Percentiles rank a stretch among this genome's conserved stretches.
These are phyloP conservation scores for Cheilosia urbana DNA, from an alignment of 2,888 invertebrate species.

Conservation along the genomic window DNA sequence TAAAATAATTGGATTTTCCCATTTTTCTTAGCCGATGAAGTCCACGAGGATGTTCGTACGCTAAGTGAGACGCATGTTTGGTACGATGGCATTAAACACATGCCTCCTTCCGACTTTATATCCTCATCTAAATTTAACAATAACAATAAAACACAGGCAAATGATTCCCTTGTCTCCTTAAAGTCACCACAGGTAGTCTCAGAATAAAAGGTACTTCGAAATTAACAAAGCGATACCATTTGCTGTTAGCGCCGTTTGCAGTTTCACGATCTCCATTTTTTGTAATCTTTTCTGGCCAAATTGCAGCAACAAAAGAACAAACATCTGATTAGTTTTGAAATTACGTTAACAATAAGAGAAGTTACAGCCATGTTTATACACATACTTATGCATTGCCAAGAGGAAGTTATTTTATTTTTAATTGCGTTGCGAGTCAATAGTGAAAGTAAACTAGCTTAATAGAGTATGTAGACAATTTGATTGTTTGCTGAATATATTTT, in stretches of 20 bases:
- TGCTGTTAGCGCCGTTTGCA: constrained; percentile 11
- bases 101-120: background rate
- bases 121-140: too few species aligned
- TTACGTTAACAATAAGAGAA: background rate
- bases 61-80: constrained; percentile 24
- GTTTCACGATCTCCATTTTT: constrained; percentile 6
- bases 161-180: background rate
- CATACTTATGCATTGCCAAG: constrained; percentile 18
- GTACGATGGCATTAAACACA: background rate
- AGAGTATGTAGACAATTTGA: constrained; percentile 45
- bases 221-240: constrained; percentile 24
- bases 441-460: constrained; percentile 52
- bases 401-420: constrained; percentile 33
- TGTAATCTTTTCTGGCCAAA: constrained; percentile 6
- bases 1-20: constrained; percentile 2
- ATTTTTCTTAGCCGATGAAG: constrained; percentile 21
- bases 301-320: background rate
- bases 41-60: background rate
- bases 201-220: background rate
- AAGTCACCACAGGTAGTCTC: constrained; percentile 9
- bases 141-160: too few species aligned
- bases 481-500: constrained; percentile 35
- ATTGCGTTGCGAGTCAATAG: constrained; percentile 56
- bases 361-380: background rate
- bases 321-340: background rate